Percentiles rank a stretch among this genome's conserved stretches.
These are phyloP conservation scores for Podarcis raffonei DNA, from an alignment of 2,113 vertebrate genomes.

Conservation along the genomic window DNA sequence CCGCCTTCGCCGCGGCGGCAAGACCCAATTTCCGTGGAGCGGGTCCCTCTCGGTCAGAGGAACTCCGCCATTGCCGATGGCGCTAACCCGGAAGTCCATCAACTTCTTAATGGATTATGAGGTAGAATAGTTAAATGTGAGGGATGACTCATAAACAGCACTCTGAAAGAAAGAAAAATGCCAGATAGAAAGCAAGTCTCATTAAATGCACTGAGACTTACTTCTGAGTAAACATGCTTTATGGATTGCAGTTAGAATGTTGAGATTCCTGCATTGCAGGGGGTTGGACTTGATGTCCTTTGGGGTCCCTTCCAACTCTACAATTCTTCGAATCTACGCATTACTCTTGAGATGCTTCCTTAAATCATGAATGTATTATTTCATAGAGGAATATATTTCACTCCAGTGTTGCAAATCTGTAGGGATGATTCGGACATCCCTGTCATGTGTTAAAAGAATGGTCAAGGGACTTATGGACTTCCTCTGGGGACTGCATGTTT, in stretches of 20 bases:
- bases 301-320: too few relatives aligned
- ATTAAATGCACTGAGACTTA: neutral
- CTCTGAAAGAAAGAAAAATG: neutral
- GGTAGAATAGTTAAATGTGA: slow-evolving; percentile 7
- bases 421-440: neutral
- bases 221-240: neutral
- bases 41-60: too few relatives aligned
- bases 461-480: neutral
- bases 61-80: too few relatives aligned
- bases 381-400: neutral
- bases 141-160: slow-evolving; percentile 40
- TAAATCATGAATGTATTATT: slow-evolving; percentile 1
- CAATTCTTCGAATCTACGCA: neutral
- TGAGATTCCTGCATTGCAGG: too few relatives aligned
- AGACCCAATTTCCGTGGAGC: too few relatives aligned
- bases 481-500: neutral
- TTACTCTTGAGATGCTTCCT: slow-evolving; percentile 27
- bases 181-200: neutral
- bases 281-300: too few relatives aligned
- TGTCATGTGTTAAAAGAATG: neutral
- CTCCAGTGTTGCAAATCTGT: neutral
- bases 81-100: too few relatives aligned
- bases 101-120: neutral
- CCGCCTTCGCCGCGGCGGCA: too few relatives aligned
- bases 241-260: slow-evolving; percentile 31